Evolutionary conservation across 1,140 invertebrate genomes (phyloP).

Genomic region (Drosophila ercepeae): DNA sequence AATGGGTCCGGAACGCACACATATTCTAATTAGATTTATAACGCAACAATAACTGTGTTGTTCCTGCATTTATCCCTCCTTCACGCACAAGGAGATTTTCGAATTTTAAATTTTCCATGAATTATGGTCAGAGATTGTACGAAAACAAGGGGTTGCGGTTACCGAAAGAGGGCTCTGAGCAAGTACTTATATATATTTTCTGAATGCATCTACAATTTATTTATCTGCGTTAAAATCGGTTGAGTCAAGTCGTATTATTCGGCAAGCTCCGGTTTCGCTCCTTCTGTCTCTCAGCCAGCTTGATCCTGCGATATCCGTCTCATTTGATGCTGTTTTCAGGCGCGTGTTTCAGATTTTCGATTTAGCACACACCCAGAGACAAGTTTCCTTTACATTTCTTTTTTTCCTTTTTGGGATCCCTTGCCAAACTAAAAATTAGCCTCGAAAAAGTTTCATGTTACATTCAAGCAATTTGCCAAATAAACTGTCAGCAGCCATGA

Average conservation of each 20-base stretch:
- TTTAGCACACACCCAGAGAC: constrained; percentile 61
- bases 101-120: constrained; percentile 65
- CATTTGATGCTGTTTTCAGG: constrained; percentile 39
- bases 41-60: constrained; percentile 64
- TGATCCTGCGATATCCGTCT: constrained; percentile 10
- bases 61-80: constrained; percentile 7
- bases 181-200: no score
- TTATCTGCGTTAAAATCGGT: constrained; percentile 36
- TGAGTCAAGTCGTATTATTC: constrained; percentile 67
- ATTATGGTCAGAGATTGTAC: constrained; percentile 58
- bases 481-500: constrained; percentile 73
- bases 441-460: constrained; percentile 75
- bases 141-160: constrained; percentile 13
- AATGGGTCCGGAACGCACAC: constrained; percentile 15
- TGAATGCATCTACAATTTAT: not conserved
- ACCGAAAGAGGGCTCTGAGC: no score
- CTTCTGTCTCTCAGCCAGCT: not conserved
- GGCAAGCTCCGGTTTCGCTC: not conserved
- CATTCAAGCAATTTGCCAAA: constrained; percentile 79
- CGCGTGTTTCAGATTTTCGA: constrained; percentile 80
- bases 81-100: constrained; percentile 44
- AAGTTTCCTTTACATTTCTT: not conserved
- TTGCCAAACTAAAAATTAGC: constrained; percentile 62
- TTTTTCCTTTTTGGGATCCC: constrained; percentile 9
- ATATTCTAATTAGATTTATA: constrained; percentile 81